Conservation (phyloP, 2,888 invertebrate species). For the Tetragonula carbonaria region DNA sequence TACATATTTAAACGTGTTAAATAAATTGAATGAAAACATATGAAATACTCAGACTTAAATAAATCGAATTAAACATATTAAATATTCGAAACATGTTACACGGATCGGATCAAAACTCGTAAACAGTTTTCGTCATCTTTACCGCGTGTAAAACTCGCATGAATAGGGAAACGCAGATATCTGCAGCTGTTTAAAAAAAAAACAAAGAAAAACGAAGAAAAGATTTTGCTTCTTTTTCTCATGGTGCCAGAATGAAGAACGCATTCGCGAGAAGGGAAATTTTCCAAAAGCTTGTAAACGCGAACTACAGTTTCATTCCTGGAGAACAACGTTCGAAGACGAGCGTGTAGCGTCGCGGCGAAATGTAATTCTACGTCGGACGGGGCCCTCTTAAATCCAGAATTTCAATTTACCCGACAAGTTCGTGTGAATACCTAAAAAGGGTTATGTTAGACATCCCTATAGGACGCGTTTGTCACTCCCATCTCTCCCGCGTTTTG, state of each 20-base stretch:
- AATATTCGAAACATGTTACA: too few relatives aligned
- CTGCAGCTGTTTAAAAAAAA: not conserved
- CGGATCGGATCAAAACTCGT: too few relatives aligned
- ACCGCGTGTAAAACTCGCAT: too few relatives aligned
- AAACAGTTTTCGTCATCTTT: too few relatives aligned
- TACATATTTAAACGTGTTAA: too few relatives aligned
- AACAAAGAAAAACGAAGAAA: not conserved
- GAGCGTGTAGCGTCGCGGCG: not conserved
- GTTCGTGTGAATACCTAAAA: constrained; percentile 39
- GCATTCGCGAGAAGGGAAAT: not conserved
- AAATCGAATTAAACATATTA: too few relatives aligned
- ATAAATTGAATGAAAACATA: too few relatives aligned
- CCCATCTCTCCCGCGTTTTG: not conserved
- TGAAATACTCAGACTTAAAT: too few relatives aligned
- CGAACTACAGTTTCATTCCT: too few relatives aligned
- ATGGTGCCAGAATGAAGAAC: too few relatives aligned
- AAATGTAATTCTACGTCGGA: constrained; percentile 33
- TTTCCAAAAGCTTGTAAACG: constrained; percentile 27
- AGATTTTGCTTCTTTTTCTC: too few relatives aligned
- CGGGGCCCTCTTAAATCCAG: constrained; percentile 43
- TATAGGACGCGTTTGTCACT: not conserved
- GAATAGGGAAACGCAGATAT: not conserved
- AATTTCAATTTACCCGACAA: constrained; percentile 53
- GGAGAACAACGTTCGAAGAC: constrained; percentile 26
- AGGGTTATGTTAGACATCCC: constrained; percentile 27